Base-by-base conservation (phyloP, 2,113 vertebrate species). In the Neopipo cinnamomea region DNA sequence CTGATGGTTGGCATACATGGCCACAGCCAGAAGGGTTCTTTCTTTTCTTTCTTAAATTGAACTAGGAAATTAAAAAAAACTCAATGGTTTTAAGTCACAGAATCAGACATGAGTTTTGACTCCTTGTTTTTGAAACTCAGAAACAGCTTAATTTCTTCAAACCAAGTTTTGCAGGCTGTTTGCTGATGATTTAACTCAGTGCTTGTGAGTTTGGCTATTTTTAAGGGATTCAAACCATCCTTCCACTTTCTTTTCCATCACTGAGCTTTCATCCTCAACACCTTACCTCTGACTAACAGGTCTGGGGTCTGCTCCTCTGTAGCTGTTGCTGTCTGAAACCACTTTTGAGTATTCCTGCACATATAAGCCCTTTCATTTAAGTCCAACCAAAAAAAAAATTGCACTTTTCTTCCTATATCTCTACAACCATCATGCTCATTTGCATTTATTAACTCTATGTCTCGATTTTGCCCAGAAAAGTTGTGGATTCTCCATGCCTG, bases 1-100 rank as follows among this genome's bases (percentile, higher is more conserved):
- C 87, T 94, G 77, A 93, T 73, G 80, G 68, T 33, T 97, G 90
- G 93, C 86, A 86, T 94, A 94, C 65, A 81, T 31, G 58, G 61
- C 88, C 91, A 86, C 53, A 96, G 88, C 92, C 88, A 96, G 81
- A 87, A 89, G 73, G n/a, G 35, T 37, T 89, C 37, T 72, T 88
- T 73, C 66, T 79, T 92, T 77, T 59, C 68, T 73, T 84, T 33
- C 67, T 58, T 68, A 82, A 96, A 83, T 25, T 86, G 67, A 85
- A 30, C 35, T 47, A 58, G 28, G n/a, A 42, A 30, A 23, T 21
- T 30, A n/a, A 58, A 30, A 23, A 82, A 53, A 2, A 4, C 9
- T 53, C 49, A 13, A 2, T 62, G 20, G 62, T 78, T 93, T 85
- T 23, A 74, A 95, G 55, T n/a, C 41, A 10, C 5, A 86, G 41